Conservation (phyloP, 2,888 invertebrate species). For the Clusia tigrina region DNA sequence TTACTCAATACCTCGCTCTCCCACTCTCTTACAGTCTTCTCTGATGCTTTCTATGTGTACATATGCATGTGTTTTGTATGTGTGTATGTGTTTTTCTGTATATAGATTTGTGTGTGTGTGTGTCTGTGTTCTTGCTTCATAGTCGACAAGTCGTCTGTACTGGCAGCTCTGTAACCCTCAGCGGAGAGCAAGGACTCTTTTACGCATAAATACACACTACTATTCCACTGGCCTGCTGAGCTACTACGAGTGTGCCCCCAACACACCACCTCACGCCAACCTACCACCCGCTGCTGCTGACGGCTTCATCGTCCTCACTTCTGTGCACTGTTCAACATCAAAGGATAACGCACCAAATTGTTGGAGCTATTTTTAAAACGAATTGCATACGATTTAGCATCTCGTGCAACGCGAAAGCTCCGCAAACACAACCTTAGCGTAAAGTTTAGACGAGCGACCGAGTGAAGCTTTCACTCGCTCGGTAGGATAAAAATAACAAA, state of each 20-base stretch:
- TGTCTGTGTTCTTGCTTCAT: no score
- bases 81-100: no score
- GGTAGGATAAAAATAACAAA: slow-evolving; percentile 12
- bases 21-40: no score
- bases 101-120: no score
- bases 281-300: background rate
- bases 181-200: slow-evolving; percentile 19
- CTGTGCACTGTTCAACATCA: slow-evolving; percentile 16
- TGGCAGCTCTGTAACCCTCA: slow-evolving; percentile 17
- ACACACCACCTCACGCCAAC: background rate
- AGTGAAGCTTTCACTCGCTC: background rate
- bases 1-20: no score
- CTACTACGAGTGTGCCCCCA: no score
- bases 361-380: slow-evolving; percentile 9
- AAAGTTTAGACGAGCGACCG: background rate
- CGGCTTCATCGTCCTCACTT: background rate
- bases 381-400: no score
- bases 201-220: slow-evolving; percentile 4
- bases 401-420: slow-evolving; percentile 14
- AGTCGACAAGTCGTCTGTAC: slow-evolving; percentile 16
- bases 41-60: no score
- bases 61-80: no score
- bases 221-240: no score
- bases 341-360: slow-evolving; percentile 27
- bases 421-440: background rate